Percentiles rank a stretch among this genome's conserved stretches.
Evolutionary conservation across 2,888 invertebrate genomes (phyloP).

Genomic region (Erebia aethiops): DNA sequence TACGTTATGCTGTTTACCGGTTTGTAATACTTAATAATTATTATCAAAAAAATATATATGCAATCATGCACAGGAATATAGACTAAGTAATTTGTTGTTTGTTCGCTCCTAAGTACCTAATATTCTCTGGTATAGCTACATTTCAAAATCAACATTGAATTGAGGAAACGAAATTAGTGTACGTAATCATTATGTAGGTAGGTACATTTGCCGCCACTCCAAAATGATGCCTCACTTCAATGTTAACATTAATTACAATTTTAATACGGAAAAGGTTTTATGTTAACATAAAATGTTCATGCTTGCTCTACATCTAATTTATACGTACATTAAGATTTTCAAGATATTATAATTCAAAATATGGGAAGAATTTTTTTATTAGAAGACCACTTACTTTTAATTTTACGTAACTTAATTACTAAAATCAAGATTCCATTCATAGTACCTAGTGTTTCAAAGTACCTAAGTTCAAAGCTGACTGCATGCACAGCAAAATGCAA

Average conservation of each 20-base stretch:
- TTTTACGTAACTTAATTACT: too few relatives aligned
- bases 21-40: too few relatives aligned
- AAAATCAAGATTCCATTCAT: too few relatives aligned
- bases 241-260: slow-evolving; percentile 39
- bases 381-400: too few relatives aligned
- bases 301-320: not conserved
- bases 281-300: slow-evolving; percentile 20
- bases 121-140: not conserved
- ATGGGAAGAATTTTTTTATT: too few relatives aligned
- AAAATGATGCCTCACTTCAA: slow-evolving; percentile 31
- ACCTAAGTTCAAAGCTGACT: too few relatives aligned
- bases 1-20: too few relatives aligned
- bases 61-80: too few relatives aligned
- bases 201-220: slow-evolving; percentile 21
- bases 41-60: too few relatives aligned
- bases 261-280: slow-evolving; percentile 28
- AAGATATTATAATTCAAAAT: too few relatives aligned
- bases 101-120: not conserved
- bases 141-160: slow-evolving; percentile 21
- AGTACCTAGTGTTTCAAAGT: too few relatives aligned
- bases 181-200: slow-evolving; percentile 23
- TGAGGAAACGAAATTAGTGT: slow-evolving; percentile 27
- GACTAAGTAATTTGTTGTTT: not conserved
- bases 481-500: too few relatives aligned
- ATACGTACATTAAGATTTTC: not conserved